A percentile compares a stretch with the other conserved stretches of the same genome.
phyloP scores from a whole-genome alignment of 2,797 vertebrate species.

The Coccyzus lansbergi region DNA sequence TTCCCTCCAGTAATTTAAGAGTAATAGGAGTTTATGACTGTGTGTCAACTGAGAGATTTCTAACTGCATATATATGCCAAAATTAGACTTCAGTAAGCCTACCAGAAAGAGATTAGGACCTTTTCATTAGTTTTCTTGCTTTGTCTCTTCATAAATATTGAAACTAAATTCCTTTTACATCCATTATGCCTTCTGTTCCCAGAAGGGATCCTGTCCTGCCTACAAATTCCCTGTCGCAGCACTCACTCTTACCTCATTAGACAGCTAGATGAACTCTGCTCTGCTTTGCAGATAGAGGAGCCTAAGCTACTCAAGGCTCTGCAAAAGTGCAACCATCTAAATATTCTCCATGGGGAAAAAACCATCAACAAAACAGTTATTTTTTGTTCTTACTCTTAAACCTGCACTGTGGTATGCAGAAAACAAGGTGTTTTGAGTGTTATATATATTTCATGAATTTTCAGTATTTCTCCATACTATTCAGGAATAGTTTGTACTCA shows the following conservation, averaged over 20 bases:
- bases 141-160: background rate
- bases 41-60: background rate
- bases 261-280: slow-evolving; percentile 1
- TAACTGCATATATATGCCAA: background rate
- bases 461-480: background rate
- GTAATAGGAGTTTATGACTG: background rate
- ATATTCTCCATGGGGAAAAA: background rate
- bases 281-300: background rate
- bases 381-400: background rate
- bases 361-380: background rate
- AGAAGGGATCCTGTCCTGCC: background rate
- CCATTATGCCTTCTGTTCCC: background rate
- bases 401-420: background rate
- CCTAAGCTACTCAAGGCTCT: background rate
- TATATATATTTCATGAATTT: background rate
- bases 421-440: background rate
- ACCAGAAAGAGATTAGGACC: background rate
- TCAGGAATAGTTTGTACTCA: background rate
- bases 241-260: background rate
- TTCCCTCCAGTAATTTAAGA: background rate
- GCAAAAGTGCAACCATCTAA: background rate
- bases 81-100: background rate
- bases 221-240: background rate
- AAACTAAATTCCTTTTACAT: background rate
- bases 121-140: background rate